Conservation (phyloP, 2,888 invertebrate species). For the Erpobdella octoculata region DNA sequence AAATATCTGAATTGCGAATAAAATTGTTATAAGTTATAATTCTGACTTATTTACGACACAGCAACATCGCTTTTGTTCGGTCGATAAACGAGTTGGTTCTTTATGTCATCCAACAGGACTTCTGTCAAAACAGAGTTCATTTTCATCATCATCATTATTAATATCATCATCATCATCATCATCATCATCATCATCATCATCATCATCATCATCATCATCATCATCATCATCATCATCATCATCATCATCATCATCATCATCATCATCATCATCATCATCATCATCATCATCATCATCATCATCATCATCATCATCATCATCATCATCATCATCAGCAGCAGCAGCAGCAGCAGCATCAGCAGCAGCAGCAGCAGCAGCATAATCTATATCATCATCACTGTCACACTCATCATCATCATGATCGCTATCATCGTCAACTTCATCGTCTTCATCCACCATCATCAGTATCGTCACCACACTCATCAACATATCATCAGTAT, state of each 20-base stretch:
- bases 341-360: constrained; percentile 1
- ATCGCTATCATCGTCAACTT: neutral
- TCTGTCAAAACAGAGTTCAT: no score
- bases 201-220: neutral
- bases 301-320: constrained; percentile 20
- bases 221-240: constrained; percentile 6
- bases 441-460: neutral
- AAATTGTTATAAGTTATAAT: no score
- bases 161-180: neutral
- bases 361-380: neutral
- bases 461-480: neutral
- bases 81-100: no score
- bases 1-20: no score
- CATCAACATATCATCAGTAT: neutral
- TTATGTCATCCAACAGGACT: no score
- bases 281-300: constrained; percentile 21
- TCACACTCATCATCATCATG: neutral
- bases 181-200: neutral
- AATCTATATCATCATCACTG: neutral
- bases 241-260: constrained; percentile 19
- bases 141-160: neutral
- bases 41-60: no score
- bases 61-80: no score
- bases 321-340: constrained; percentile 7
- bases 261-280: constrained; percentile 23